Conservation (phyloP, 2,113 vertebrate species). For the Lophius piscatorius region DNA sequence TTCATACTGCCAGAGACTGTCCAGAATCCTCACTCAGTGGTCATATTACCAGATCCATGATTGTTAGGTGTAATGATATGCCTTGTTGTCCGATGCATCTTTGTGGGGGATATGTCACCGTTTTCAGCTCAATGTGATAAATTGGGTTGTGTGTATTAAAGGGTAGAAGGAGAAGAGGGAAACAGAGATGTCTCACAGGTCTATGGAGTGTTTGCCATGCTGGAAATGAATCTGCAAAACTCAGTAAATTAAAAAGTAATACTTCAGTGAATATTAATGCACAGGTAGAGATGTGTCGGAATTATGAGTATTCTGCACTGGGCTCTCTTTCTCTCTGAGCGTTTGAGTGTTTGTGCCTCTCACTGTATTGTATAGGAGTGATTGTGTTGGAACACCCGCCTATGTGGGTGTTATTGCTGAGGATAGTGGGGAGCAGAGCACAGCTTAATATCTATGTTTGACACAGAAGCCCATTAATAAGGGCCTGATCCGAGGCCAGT, state of each 20-base stretch:
- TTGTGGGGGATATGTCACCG: slow-evolving; percentile 45
- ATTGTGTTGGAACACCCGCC: slow-evolving; percentile 36
- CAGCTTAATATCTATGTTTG: slow-evolving; percentile 88
- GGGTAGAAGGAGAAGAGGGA: slow-evolving; percentile 17
- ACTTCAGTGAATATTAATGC: slow-evolving; percentile 46
- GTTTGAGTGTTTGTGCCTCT: slow-evolving; percentile 34
- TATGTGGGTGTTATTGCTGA: slow-evolving; percentile 60
- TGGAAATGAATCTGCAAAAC: slow-evolving; percentile 51
- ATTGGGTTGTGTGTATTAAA: slow-evolving; percentile 51
- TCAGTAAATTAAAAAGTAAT: slow-evolving; percentile 63
- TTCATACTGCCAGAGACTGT: slow-evolving; percentile 11
- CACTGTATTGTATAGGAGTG: slow-evolving; percentile 43
- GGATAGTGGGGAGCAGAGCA: slow-evolving; percentile 63
- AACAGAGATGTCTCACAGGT: slow-evolving; percentile 50
- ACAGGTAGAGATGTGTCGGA: slow-evolving; percentile 43
- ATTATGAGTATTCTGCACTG: slow-evolving; percentile 26
- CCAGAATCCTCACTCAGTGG: slow-evolving; percentile 10
- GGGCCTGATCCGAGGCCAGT: slow-evolving; percentile 81
- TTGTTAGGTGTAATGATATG: slow-evolving; percentile 28
- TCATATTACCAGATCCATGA: slow-evolving; percentile 13
- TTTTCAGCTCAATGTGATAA: slow-evolving; percentile 44
- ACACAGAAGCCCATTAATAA: slow-evolving; percentile 88
- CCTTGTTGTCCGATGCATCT: slow-evolving; percentile 45
- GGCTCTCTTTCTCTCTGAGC: background rate
- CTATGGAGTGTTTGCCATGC: slow-evolving; percentile 45